These are phyloP conservation scores for Ophraella communa DNA, from an alignment of 2,888 invertebrate species.

Conservation along the genomic window DNA sequence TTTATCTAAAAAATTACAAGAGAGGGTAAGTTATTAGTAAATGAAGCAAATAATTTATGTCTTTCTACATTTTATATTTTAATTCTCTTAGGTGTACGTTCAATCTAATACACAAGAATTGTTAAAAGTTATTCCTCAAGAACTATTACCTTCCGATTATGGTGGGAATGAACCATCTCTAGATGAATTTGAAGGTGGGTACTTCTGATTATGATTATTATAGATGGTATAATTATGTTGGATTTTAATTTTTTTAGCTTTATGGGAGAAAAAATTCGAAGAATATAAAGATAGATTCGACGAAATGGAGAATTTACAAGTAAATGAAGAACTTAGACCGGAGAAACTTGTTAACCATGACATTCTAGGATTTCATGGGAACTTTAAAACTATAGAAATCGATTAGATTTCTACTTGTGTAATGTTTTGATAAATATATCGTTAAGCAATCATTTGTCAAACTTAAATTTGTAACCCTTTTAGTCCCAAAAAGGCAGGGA, in stretches of 20 bases:
- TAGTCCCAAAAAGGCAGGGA: too few relatives aligned
- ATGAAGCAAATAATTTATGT: background rate
- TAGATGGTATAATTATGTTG: too few relatives aligned
- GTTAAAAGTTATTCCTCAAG: background rate
- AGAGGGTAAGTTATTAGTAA: slow-evolving; percentile 1
- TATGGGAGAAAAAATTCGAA: slow-evolving; percentile 8
- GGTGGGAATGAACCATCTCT: slow-evolving; percentile 11
- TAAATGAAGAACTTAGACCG: background rate
- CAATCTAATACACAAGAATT: background rate
- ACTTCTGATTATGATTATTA: background rate
- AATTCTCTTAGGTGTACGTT: background rate
- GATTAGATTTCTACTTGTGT: too few relatives aligned
- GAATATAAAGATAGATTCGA: slow-evolving; percentile 14
- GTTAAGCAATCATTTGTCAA: too few relatives aligned
- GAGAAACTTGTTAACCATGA: background rate
- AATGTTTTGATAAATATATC: too few relatives aligned
- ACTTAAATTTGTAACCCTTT: too few relatives aligned
- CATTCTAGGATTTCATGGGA: background rate
- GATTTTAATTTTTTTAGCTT: slow-evolving; percentile 4
- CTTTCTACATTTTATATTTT: background rate
- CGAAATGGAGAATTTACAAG: background rate
- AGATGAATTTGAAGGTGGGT: slow-evolving; percentile 1
- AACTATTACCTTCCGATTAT: slow-evolving; percentile 8
- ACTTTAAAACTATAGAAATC: background rate
- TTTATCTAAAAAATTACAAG: slow-evolving; percentile 2